phyloP scores from a whole-genome alignment of 2,797 vertebrate species.

The Scarus forsteni region DNA sequence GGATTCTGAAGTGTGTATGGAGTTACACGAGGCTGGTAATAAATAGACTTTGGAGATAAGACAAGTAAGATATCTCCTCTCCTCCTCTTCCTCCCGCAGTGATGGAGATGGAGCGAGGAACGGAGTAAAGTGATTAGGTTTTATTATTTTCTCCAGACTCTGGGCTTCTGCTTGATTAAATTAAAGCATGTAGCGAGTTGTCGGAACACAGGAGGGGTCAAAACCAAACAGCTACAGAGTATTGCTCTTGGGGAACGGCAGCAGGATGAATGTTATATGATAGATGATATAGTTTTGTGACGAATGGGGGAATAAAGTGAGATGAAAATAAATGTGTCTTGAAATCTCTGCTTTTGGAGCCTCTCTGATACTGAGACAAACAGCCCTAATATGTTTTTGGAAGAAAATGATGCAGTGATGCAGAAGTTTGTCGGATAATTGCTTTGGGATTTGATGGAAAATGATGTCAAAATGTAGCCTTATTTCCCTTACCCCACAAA shows the following conservation, averaged over 20 bases:
- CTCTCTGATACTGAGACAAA: background rate
- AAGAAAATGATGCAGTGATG: background rate
- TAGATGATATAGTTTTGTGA: conserved; percentile 55
- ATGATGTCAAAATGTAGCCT: too few relatives aligned
- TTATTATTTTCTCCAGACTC: conserved; percentile 74
- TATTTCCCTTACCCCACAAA: background rate
- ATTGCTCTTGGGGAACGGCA: conserved; percentile 40
- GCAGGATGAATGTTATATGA: conserved; percentile 51
- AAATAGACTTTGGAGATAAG: conserved; percentile 64
- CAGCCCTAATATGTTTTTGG: background rate
- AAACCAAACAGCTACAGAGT: conserved; percentile 47
- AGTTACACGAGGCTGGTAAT: conserved; percentile 57
- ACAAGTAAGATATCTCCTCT: conserved; percentile 42
- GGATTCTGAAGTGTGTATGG: conserved; percentile 57
- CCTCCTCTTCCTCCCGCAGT: conserved; percentile 49
- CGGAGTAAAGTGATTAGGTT: conserved; percentile 68
- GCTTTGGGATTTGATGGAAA: background rate
- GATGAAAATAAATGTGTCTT: conserved; percentile 21
- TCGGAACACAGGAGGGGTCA: conserved; percentile 69
- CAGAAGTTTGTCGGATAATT: background rate
- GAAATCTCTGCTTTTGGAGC: conserved; percentile 32
- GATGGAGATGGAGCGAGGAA: conserved; percentile 53
- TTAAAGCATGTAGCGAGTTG: conserved; percentile 67
- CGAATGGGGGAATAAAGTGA: conserved; percentile 36
- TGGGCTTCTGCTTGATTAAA: conserved; percentile 68